Percentiles rank a stretch among this genome's conserved stretches.
Evolutionary conservation across 2,888 invertebrate genomes (phyloP).

Genomic region (Scrobipalpa atriplicella): DNA sequence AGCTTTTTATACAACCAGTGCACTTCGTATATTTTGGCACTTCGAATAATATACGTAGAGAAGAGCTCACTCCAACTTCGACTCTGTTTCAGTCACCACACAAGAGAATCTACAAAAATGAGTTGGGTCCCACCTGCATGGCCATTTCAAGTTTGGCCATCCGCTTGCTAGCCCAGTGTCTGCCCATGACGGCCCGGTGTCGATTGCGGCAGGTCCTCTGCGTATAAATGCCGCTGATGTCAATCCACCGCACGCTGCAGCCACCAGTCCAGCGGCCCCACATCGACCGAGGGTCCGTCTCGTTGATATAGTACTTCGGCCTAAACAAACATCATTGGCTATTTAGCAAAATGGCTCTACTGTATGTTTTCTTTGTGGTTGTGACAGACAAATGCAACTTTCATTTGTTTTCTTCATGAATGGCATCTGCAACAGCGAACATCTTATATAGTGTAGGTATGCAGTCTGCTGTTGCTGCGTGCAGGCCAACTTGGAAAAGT

Average conservation of each 20-base stretch:
- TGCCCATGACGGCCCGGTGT: constrained; percentile 51
- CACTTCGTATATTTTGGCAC: too few species aligned
- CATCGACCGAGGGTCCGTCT: constrained; percentile 47
- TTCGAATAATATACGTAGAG: background rate
- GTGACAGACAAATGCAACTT: too few species aligned
- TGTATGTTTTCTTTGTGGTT: too few species aligned
- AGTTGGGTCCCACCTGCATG: constrained; percentile 40
- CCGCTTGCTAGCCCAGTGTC: constrained; percentile 62
- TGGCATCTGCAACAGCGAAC: too few species aligned
- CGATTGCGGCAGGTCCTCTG: constrained; percentile 63
- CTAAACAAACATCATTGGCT: constrained; percentile 43
- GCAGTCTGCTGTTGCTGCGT: too few species aligned
- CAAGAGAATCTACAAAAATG: too few species aligned
- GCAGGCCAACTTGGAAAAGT: too few species aligned
- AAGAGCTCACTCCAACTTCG: background rate
- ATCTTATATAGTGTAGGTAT: too few species aligned
- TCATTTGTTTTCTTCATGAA: too few species aligned
- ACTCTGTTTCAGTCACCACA: too few species aligned
- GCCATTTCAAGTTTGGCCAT: constrained; percentile 62
- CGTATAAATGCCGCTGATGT: constrained; percentile 63
- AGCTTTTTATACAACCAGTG: too few species aligned
- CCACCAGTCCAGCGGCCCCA: constrained; percentile 70
- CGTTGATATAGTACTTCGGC: constrained; percentile 43
- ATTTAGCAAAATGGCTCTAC: too few species aligned
- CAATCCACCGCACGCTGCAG: constrained; percentile 66